phyloP scores from a whole-genome alignment of 1,140 invertebrate genomes.

The Pogonomyrmex barbatus region DNA sequence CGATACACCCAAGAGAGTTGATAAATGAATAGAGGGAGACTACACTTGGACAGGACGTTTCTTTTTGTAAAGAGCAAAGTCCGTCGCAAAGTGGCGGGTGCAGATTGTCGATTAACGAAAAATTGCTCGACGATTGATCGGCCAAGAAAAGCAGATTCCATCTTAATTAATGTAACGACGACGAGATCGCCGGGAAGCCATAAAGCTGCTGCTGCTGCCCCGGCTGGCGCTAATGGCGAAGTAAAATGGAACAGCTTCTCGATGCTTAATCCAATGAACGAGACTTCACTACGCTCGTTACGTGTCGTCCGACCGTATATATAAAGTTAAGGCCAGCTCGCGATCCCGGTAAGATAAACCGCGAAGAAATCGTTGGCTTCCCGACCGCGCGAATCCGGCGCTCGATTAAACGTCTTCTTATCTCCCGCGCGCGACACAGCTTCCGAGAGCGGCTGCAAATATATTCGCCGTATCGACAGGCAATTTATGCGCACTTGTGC shows the following conservation, averaged over 20 bases:
- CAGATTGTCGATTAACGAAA: constrained; percentile 61
- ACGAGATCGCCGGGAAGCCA: neutral
- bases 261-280: constrained; percentile 59
- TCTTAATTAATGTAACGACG: constrained; percentile 66
- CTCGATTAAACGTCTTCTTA: constrained; percentile 43
- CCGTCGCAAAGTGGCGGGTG: neutral
- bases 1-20: neutral
- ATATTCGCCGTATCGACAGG: neutral
- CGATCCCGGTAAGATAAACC: constrained; percentile 39
- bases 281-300: constrained; percentile 61
- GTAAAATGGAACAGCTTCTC: constrained; percentile 59
- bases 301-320: constrained; percentile 63
- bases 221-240: constrained; percentile 56
- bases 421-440: neutral
- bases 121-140: constrained; percentile 49
- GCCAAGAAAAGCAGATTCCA: constrained; percentile 45
- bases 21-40: constrained; percentile 25
- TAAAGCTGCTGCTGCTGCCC: constrained; percentile 66
- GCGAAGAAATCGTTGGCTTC: constrained; percentile 33
- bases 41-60: neutral
- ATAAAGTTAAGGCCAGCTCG: constrained; percentile 47
- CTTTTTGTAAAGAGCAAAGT: neutral
- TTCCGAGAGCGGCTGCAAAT: neutral
- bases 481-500: constrained; percentile 23
- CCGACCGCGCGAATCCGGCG: neutral